Evolutionary conservation across 2,113 vertebrate genomes (phyloP).

Genomic region (Crocuta crocuta): DNA sequence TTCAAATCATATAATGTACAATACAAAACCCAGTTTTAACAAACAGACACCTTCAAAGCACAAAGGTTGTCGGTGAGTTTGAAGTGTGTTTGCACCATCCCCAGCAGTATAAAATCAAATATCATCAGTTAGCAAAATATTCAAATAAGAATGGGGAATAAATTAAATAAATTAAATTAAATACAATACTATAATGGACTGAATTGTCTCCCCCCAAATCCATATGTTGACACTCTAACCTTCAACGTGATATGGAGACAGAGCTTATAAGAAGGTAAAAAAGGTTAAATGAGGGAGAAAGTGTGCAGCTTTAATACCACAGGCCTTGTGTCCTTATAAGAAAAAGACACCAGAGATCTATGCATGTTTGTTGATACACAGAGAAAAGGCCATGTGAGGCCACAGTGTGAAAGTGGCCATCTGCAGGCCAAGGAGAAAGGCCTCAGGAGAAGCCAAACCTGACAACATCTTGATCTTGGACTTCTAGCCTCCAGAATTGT

Average conservation of each 20-base stretch:
- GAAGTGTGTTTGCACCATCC: not conserved
- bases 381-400: not conserved
- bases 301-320: not conserved
- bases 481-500: not conserved
- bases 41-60: not conserved
- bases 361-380: not conserved
- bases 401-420: too few species aligned
- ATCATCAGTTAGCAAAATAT: not conserved
- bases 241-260: not conserved
- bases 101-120: constrained; percentile 4
- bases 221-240: not conserved
- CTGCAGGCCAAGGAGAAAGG: not conserved
- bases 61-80: not conserved
- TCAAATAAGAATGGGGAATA: not conserved
- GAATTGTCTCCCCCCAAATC: not conserved
- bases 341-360: not conserved
- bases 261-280: not conserved
- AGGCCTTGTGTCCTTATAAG: not conserved
- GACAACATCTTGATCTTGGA: not conserved
- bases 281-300: not conserved
- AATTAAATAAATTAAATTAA: too few species aligned
- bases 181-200: not conserved
- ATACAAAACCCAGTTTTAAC: not conserved
- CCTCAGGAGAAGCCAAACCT: not conserved
- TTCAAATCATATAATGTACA: not conserved